Evolutionary conservation across 2,113 vertebrate species (phyloP), one percentile per base, ranked within the genome.

Genomic region (Thamnaconus septentrionalis): DNA sequence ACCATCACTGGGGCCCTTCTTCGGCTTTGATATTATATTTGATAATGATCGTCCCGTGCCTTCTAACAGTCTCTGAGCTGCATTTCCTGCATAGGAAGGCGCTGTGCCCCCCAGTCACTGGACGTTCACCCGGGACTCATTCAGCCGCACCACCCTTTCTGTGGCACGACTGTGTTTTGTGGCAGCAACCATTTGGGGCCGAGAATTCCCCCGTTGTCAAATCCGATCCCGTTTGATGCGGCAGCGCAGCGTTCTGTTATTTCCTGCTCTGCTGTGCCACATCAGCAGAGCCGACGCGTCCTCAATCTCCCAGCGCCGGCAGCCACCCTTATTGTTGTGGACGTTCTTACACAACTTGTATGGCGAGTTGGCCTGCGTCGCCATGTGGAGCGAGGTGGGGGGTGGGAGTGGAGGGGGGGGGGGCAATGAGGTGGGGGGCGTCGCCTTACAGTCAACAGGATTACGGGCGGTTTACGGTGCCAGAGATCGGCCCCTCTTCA

Each of bases 191-290:
- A 56, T 67, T 31, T 40, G 53, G 67, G 74, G 66, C 53, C 18
- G 66, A 78, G 70, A 73, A 78, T 82, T 81, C 78, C 78, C 76
- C 76, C 71, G 60, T 71, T 88, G 86, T 79, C 83, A 67, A 49
- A 7, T 85, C 74, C 64, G 65, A 79, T 83, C 71, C 61, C 65
- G 67, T 82, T 56, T 3, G 55, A 75, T 66, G 41, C 59, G 62
- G 69, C 64, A 67, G 61, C 75, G 76, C 56, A 12, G 51, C 75
- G 66, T 50, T 49, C 5, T 9, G 65, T 45, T 45, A 8, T 66
- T 58, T 69, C 39, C 0, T 61, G 46, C 44, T 9, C 2, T 76
- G 66, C 69, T 64, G 46, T 11, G n/a, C 69, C 46, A 50, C 50
- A 70, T 70, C 62, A 69, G 63, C 63, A 71, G 56, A 75, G 54